Evolutionary conservation across 1,140 invertebrate species (phyloP), one percentile per base, ranked within the genome.

Genomic region (Harlomillsia oculata): DNA sequence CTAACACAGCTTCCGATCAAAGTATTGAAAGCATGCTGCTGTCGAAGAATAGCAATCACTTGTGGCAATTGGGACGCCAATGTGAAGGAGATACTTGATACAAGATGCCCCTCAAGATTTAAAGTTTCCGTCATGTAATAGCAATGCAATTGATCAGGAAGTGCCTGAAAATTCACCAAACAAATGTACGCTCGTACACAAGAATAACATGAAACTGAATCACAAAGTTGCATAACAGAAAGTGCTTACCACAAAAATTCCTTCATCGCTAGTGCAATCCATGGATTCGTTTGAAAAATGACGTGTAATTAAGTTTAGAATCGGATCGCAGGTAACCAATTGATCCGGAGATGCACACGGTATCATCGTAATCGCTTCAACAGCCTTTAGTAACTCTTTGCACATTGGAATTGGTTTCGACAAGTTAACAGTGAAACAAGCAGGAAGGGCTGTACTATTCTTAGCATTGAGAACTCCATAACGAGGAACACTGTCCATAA

Each of bases 51-150:
- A 23, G 82, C 79, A 8, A 97, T 77, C 54, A 97, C 87, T 65
- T 84, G 81, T 14, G 90, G 83, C n/a, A 97, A 89, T 69, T 94
- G 87, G 6, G 84, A 84, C 2, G 92, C 92, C 75, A 96, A 91
- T 2, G 88, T 92, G 70, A 96, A 96, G 0, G 90, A 88, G 56
- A 97, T 83, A 50, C 81, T 83, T 18, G 78, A 77, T 16, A 96
- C 82, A 64, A 91, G 70, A 28, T 87, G 81, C 3, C 87, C 91
- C 44, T 85, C 80, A 71, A 95, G 77, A 13, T 78, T 80, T 60
- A 80, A 80, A 56, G 80, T 81, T 68, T 90, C 85, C 3, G 87
- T 92, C 73, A 97, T 79, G 70, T 90, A 91, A 69, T 95, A 97
- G 68, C 88, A 90, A 69, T 97, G 93, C 30, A 83, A 82, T 68